phyloP scores from a whole-genome alignment of 2,888 invertebrate species.

The Lordiphosa andalusiaca region DNA sequence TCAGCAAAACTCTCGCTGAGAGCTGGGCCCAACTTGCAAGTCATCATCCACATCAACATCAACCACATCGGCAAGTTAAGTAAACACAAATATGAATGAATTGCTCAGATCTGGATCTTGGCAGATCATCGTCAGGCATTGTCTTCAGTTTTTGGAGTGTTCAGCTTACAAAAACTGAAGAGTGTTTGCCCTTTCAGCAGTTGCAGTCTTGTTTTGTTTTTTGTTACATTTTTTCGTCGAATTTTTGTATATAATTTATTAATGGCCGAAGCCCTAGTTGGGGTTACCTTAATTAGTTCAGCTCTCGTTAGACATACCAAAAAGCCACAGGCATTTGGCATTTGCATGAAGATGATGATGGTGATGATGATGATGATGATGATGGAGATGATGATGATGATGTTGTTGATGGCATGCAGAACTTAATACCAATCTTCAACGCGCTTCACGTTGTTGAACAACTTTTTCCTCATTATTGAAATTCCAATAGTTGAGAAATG shows the following conservation, averaged over 20 bases:
- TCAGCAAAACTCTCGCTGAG: constrained; percentile 42
- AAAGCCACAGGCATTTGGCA: constrained; percentile 68
- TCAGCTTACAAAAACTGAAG: constrained; percentile 51
- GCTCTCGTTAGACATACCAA: constrained; percentile 52
- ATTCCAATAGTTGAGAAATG: constrained; percentile 41
- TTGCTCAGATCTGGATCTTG: constrained; percentile 55
- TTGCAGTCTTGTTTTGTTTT: constrained; percentile 38
- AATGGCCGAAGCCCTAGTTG: constrained; percentile 55
- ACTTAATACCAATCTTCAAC: constrained; percentile 43
- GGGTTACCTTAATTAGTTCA: constrained; percentile 64
- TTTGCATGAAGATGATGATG: constrained; percentile 27
- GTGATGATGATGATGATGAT: constrained; percentile 21
- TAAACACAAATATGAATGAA: constrained; percentile 72
- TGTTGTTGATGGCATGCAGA: constrained; percentile 43
- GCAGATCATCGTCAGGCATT: constrained; percentile 61
- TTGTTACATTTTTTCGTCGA: constrained; percentile 28
- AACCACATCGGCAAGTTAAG: constrained; percentile 55
- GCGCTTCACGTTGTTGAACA: constrained; percentile 15
- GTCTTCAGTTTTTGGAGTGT: constrained; percentile 46
- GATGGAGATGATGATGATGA: constrained; percentile 23
- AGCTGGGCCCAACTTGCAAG: constrained; percentile 51
- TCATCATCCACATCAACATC: constrained; percentile 43
- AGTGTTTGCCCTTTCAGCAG: constrained; percentile 52
- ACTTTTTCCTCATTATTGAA: constrained; percentile 41
- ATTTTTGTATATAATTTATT: constrained; percentile 57